A percentile compares a stretch with the other conserved stretches of the same genome.
Evolutionary conservation across 2,888 invertebrate species (phyloP).

Genomic region (Hirtodrosophila confusa): DNA sequence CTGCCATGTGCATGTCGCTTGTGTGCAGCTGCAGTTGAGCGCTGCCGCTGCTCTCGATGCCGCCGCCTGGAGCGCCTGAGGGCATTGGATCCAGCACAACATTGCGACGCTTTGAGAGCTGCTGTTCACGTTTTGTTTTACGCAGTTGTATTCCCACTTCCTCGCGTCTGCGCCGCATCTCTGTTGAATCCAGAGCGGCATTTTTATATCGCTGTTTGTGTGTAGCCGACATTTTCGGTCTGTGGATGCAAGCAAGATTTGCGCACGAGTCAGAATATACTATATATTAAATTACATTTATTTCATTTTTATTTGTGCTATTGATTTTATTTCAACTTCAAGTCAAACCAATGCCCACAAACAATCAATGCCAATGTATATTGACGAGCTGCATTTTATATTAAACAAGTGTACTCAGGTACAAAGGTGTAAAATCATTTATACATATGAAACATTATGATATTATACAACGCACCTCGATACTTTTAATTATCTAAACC

Average conservation of each 20-base stretch:
- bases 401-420: too few relatives aligned
- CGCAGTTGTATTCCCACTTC: constrained; percentile 98
- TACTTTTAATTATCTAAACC: too few relatives aligned
- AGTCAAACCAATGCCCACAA: too few relatives aligned
- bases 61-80: constrained; percentile 74
- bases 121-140: constrained; percentile 98
- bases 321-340: too few relatives aligned
- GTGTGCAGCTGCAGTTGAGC: constrained; percentile 81
- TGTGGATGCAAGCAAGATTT: background rate
- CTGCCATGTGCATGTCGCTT: constrained; percentile 66
- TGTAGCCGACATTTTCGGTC: constrained; percentile 89
- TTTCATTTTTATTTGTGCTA: background rate
- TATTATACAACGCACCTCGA: too few relatives aligned
- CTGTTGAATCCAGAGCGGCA: constrained; percentile 95
- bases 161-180: constrained; percentile 95
- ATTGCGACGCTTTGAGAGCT: constrained; percentile 96
- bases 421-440: too few relatives aligned
- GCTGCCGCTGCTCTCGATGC: constrained; percentile 57
- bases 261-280: constrained; percentile 3
- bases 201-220: constrained; percentile 98
- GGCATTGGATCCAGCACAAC: constrained; percentile 85
- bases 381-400: too few relatives aligned
- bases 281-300: background rate
- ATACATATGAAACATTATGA: too few relatives aligned
- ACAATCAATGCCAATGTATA: too few relatives aligned